Evolutionary conservation across 2,797 vertebrate genomes (phyloP), one percentile per base, ranked within the genome.

Genomic region (Pogoniulus pusillus): DNA sequence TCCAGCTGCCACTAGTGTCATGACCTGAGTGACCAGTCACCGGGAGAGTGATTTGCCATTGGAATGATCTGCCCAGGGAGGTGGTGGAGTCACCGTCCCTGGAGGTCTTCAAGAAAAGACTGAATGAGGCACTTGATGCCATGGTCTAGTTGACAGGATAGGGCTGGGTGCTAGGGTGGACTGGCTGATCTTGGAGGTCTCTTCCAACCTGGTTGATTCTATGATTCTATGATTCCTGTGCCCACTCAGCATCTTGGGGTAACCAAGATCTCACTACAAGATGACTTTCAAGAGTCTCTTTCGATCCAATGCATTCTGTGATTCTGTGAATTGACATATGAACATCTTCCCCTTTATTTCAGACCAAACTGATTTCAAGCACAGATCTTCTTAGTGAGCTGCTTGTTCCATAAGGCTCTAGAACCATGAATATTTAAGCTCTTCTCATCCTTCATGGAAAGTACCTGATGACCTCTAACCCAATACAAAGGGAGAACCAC

Each of bases 21-120:
- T 7, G 7, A 26, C 8, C 26, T 2, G 0, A 12, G 4, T 34
- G 26, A 17, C 8, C 5, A 0, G 0, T 3, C 2, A n/a, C n/a
- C n/a, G n/a, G n/a, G n/a, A n/a, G n/a, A n/a, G n/a, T n/a, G n/a
- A n/a, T n/a, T n/a, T n/a, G n/a, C n/a, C n/a, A n/a, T n/a, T n/a
- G n/a, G n/a, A n/a, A n/a, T n/a, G n/a, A n/a, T n/a, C n/a, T n/a
- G n/a, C n/a, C n/a, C n/a, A n/a, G n/a, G n/a, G n/a, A n/a, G n/a
- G n/a, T n/a, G n/a, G n/a, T n/a, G n/a, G n/a, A n/a, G n/a, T n/a
- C n/a, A n/a, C n/a, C n/a, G n/a, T n/a, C n/a, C n/a, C n/a, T n/a
- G n/a, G n/a, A n/a, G n/a, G n/a, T n/a, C n/a, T n/a, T n/a, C n/a
- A n/a, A n/a, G n/a, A n/a, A n/a, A n/a, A n/a, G n/a, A n/a, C n/a